Base-by-base conservation (phyloP, 2,888 invertebrate species). In the Cataglyphis altisquamis region DNA sequence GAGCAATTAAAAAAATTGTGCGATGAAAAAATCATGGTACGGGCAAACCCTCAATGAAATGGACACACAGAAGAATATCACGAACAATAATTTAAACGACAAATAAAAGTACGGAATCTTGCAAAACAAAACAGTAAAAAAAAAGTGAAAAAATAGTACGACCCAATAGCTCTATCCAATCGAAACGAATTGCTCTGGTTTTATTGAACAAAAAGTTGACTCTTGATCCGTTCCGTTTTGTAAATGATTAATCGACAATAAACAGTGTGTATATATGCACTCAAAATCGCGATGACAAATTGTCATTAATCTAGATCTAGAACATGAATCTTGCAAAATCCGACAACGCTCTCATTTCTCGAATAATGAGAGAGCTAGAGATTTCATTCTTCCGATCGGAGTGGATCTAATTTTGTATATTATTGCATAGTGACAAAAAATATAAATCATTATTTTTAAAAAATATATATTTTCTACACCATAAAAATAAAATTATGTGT, bases 171-270 rank as follows among this genome's bases (percentile, higher is more conserved):
- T 41, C 15, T 25, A 25, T 66, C 36, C 36, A 25, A 66, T 75
- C 66, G n/a, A n/a, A 52, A 52, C n/a, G 39, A 67, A 66, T 66
- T 75, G 12, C 25, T 6, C 25, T 36, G 12, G n/a, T 64, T 75
- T 75, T 67, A 52, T 67, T 52, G 66, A 67, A 75, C 75, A 52
- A 75, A 64, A 75, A 75, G 66, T 36, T 75, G 66, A 75, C 25
- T 66, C 75, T 75, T 75, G 52, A 75, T 75, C 52, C 48, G 66
- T 52, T 66, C n/a, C 39, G n/a, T 75, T 73, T 74, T n/a, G 63
- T 21, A 63, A 74, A 74, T 48, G 66, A 21, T 66, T 48, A 66
- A 36, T 66, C 36, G 39, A 5, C 66, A 52, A 75, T 75, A 67
- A 75, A 75, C 66, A 75, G 21, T 10, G 48, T 32, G 21, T n/a